Base-by-base conservation (phyloP, 1,140 invertebrate genomes). In the Melanaphis sacchari region DNA sequence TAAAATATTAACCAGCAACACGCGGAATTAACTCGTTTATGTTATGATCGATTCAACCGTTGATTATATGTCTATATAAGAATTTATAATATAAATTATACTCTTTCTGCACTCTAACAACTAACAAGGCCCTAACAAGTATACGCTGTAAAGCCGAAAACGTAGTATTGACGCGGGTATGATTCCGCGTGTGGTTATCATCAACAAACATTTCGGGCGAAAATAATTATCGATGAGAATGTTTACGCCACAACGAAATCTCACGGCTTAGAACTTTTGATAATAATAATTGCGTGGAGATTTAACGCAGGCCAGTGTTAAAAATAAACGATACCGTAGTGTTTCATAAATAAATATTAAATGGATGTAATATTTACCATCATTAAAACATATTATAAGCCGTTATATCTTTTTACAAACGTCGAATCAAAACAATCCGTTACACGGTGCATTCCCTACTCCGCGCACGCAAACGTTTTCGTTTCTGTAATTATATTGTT, bases 341-440 rank as follows among this genome's bases (percentile, higher is more conserved):
- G 36, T 88, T 52, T 49, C 52, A 22, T n/a, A 88, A 88, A n/a
- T 49, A 52, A 88, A 89, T 6, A 76, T 36, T 38, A 40, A 54
- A 89, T 40, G 54, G 54, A 54, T 40, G 87, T 89, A 40, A 89
- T n/a, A n/a, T 89, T 89, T 49, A 88, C 49, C 31, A 43, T 87
- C 81, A n/a, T n/a, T 18, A 76, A 76, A 36, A 76, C 18, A n/a
- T 46, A 46, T 18, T 85, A 31, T 11, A 7, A 41, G 46, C 41
- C 31, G 49, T 89, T 54, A 38, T 9, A 38, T 38, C 11, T 54
- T 24, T 89, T 38, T 26, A 43, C 84, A 15, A 76, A 76, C n/a
- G 49, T 40, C 18, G 22, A 43, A 40, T 54, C 9, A 9, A 26
- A 26, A 41, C 40, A 85, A 24, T 26, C 38, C 84, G 26, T 85